A percentile compares a stretch with the other conserved stretches of the same genome.
These are phyloP conservation scores for Euura lappo DNA, from an alignment of 1,140 invertebrate genomes.

Conservation along the genomic window DNA sequence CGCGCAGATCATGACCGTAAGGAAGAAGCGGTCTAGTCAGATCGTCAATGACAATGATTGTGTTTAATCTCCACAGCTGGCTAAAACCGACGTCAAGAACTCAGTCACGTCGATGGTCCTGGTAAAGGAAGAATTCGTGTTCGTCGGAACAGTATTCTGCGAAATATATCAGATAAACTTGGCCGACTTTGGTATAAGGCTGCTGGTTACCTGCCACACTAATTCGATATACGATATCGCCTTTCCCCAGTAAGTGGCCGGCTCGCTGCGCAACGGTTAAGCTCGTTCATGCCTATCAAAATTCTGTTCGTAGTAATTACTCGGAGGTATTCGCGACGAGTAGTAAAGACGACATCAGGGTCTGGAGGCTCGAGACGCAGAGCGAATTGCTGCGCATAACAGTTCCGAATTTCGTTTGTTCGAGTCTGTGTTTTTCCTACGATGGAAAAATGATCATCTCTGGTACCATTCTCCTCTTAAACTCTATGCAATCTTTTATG, in stretches of 20 bases:
- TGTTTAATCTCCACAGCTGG: conserved; percentile 50
- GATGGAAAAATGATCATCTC: conserved; percentile 82
- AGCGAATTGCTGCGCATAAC: conserved; percentile 83
- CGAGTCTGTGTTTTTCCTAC: conserved; percentile 74
- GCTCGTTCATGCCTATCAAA: not conserved
- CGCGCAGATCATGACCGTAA: conserved; percentile 66
- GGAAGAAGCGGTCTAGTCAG: conserved; percentile 10
- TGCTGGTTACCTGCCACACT: conserved; percentile 83
- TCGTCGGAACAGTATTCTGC: conserved; percentile 77
- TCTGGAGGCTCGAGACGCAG: conserved; percentile 79
- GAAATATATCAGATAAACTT: conserved; percentile 84
- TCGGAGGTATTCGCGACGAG: conserved; percentile 86
- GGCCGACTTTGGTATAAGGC: conserved; percentile 70
- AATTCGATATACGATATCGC: conserved; percentile 79
- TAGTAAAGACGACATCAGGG: conserved; percentile 80
- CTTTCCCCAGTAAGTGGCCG: conserved; percentile 77
- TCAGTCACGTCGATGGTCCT: conserved; percentile 71
- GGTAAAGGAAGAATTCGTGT: conserved; percentile 63
- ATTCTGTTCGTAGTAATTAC: conserved; percentile 63
- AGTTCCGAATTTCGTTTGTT: conserved; percentile 86
- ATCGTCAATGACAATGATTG: not conserved
- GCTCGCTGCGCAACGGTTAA: not conserved
- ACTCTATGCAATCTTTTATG: conserved; percentile 1
- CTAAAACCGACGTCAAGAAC: conserved; percentile 65
- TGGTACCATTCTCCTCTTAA: conserved; percentile 54